Percentiles rank a stretch among this genome's conserved stretches.
These are phyloP conservation scores for Lycophotia porphyrea DNA, from an alignment of 2,888 invertebrate species.

Conservation along the genomic window DNA sequence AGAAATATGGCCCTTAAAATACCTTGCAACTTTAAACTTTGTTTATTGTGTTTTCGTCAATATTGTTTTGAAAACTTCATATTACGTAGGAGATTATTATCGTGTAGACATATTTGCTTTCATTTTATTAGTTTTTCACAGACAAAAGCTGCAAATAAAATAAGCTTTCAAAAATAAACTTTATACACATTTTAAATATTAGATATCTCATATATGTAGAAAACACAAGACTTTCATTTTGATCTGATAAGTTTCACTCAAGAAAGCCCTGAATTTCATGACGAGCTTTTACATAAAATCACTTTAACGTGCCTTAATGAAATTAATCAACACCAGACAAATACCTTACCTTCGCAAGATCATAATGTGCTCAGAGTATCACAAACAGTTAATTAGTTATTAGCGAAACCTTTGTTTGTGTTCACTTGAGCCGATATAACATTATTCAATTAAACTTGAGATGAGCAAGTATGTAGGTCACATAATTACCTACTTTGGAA, in stretches of 20 bases:
- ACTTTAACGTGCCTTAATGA: background rate
- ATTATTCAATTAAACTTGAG: slow-evolving; percentile 45
- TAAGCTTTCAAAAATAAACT: background rate
- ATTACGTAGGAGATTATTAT: background rate
- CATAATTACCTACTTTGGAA: background rate
- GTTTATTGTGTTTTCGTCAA: background rate
- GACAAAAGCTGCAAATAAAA: background rate
- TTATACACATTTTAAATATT: background rate
- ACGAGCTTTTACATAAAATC: slow-evolving; percentile 12
- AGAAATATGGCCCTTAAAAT: background rate
- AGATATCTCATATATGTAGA: background rate
- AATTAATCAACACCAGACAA: slow-evolving; percentile 38
- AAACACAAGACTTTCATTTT: background rate
- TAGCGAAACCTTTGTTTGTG: slow-evolving; percentile 54
- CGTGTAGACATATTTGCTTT: background rate
- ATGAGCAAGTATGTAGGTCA: slow-evolving; percentile 1
- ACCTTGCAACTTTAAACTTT: background rate
- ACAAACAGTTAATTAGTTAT: slow-evolving; percentile 45
- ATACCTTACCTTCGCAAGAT: slow-evolving; percentile 8
- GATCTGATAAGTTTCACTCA: background rate
- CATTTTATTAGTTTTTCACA: background rate
- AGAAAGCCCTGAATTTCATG: background rate
- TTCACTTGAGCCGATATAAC: slow-evolving; percentile 42
- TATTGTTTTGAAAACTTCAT: background rate
- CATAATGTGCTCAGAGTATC: slow-evolving; percentile 38